Evolutionary conservation across 1,140 invertebrate genomes (phyloP), one percentile per base, ranked within the genome.

Genomic region (Ylistrum balloti): DNA sequence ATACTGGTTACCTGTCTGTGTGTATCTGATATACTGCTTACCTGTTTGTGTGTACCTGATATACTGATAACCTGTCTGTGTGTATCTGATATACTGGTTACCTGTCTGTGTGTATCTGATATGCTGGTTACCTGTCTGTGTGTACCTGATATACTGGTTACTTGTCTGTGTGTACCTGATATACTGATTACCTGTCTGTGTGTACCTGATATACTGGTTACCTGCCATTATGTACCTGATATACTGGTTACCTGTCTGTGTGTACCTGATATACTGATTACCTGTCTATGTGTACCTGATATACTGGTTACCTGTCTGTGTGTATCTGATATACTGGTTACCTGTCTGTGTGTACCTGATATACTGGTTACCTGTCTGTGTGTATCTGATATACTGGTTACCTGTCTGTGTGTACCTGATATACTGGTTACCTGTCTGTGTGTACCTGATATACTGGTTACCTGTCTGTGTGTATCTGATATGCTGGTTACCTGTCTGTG

Each of bases 311-410:
- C 56, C 56, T 74, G 56, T 74, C 56, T 28, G 35, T 5, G 5
- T 38, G 56, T 74, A 74, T n/a, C 56, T 74, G 56, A 74, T 74
- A 74, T 5, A 74, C 56, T 74, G 56, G 56, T 74, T 74, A 74
- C 22, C 56, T 74, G 22, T 74, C 56, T 28, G 35, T 38, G 5
- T 38, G 56, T 74, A 74, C 56, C 56, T 74, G 56, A 28, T 74
- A 28, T 74, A 74, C 56, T 9, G 56, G 56, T 74, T 74, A 74
- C 56, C 22, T 74, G 41, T 45, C 35, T 5, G 41, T 45, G 1
- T 45, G 56, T 74, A 74, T 11, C 56, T 74, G 56, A 28, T 74
- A 74, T 28, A n/a, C 56, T 74, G 56, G 56, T 74, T 74, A 74
- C 56, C n/a, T 74, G 56, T 74, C n/a, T 28, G 22, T 22, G 2